Evolutionary conservation across 2,888 invertebrate species (phyloP), one percentile per base, ranked within the genome.

Genomic region (Lasioglossum malachurum): DNA sequence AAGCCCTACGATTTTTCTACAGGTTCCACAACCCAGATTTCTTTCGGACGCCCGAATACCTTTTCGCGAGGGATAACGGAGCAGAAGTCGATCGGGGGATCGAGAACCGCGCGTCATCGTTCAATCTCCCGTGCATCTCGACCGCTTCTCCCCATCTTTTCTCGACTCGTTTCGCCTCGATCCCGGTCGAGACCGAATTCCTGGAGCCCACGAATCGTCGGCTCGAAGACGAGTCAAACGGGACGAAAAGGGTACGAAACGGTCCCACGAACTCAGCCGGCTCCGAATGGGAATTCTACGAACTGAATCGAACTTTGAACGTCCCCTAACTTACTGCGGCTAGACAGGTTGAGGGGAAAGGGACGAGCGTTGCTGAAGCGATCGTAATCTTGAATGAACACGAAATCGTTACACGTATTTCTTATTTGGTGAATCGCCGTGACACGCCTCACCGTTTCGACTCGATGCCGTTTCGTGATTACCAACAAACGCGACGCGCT

Each of bases 391-490:
- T 79, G 83, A 85, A 85, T 85, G 84, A 72, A 84, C 19, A 27
- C 53, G 78, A 83, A 57, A 85, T 79, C 79, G 72, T 16, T 67
- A 78, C 64, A 75, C 71, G 78, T 64, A 72, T 84, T 78, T 83
- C 75, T 57, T 44, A 23, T 83, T 84, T 46, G 38, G 72, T 83
- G 83, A 83, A 84, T 84, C 84, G 53, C 31, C 71, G 67, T 60
- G 78, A 75, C 60, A 57, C 23, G 64, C n/a, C 57, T 67, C 67
- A 72, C 84, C 57, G 57, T n/a, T n/a, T 57, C 57, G n/a, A 57
- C n/a, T n/a, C 57, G 57, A 57, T 57, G 53, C 53, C 85, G 80
- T 84, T 84, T 74, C 73, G 76, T 79, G 85, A 85, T 85, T 85
- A 85, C 76, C 46, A 85, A 86, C 84, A 86, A 38, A 84, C 82